Evolutionary conservation across 2,113 vertebrate genomes (phyloP).

Genomic region (Mixornis gularis): DNA sequence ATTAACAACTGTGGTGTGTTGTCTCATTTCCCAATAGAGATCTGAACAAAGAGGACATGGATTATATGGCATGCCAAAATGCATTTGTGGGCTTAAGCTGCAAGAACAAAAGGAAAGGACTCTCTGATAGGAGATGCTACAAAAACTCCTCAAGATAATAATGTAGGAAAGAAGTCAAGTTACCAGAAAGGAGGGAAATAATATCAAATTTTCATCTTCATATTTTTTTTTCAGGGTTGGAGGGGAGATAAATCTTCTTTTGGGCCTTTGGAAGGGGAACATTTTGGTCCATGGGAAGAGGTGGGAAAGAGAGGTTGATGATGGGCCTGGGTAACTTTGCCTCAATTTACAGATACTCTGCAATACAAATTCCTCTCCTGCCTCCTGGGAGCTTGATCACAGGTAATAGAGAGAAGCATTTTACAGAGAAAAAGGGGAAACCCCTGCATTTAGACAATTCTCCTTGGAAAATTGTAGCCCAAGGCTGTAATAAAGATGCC

Average conservation of each 20-base stretch:
- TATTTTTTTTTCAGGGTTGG: not conserved
- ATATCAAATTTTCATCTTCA: not conserved
- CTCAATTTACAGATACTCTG: conserved; percentile 2
- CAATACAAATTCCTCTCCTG: conserved; percentile 18
- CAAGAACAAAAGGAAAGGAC: not conserved
- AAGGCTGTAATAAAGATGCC: conserved; percentile 63
- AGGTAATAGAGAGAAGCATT: conserved; percentile 27
- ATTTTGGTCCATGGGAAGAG: not conserved
- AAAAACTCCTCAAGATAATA: not conserved
- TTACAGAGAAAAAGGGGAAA: conserved; percentile 10
- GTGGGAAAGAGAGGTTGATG: not conserved
- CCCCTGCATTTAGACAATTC: conserved; percentile 34
- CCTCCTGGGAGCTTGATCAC: not conserved
- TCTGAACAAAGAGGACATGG: conserved; percentile 5
- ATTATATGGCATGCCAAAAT: not conserved
- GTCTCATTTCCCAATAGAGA: not conserved
- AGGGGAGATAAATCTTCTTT: not conserved
- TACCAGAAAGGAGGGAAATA: not conserved
- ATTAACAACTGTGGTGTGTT: conserved; percentile 3
- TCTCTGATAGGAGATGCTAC: not conserved
- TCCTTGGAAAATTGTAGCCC: conserved; percentile 48
- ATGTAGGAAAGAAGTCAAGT: not conserved
- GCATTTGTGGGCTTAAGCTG: not conserved
- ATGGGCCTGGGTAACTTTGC: not conserved
- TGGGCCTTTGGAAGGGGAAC: not conserved